These are phyloP conservation scores for Peribatodes rhomboidaria DNA, from an alignment of 2,888 invertebrate genomes.

Conservation along the genomic window DNA sequence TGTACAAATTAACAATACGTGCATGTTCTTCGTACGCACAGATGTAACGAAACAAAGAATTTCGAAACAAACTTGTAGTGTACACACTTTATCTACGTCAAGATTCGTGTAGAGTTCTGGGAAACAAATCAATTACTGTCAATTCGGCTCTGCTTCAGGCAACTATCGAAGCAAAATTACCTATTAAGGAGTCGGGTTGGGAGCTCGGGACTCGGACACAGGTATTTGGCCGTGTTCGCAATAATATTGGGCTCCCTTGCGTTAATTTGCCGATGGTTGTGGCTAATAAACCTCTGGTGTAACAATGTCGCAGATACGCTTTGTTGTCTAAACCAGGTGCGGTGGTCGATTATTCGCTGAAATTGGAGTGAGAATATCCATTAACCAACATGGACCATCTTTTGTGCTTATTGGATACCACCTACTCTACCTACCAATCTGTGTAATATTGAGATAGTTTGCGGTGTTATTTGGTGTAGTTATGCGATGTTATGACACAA, in stretches of 20 bases:
- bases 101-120: slow-evolving; percentile 32
- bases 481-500: slow-evolving; percentile 13
- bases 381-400: slow-evolving; percentile 21
- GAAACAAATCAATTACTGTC: slow-evolving; percentile 74
- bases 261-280: slow-evolving; percentile 72
- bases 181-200: slow-evolving; percentile 62
- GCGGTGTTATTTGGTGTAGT: slow-evolving; percentile 3
- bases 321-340: slow-evolving; percentile 68
- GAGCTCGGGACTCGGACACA: slow-evolving; percentile 48
- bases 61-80: slow-evolving; percentile 47
- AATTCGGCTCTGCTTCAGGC: slow-evolving; percentile 63
- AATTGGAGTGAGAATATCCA: slow-evolving; percentile 64
- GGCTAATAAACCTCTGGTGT: slow-evolving; percentile 67
- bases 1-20: slow-evolving; percentile 3
- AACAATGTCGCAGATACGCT: slow-evolving; percentile 67
- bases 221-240: slow-evolving; percentile 60
- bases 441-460: slow-evolving; percentile 15
- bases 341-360: slow-evolving; percentile 67
- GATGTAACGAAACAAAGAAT: slow-evolving; percentile 41
- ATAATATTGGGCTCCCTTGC: slow-evolving; percentile 65
- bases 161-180: slow-evolving; percentile 68
- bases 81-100: slow-evolving; percentile 38
- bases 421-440: neutral
- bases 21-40: slow-evolving; percentile 21
- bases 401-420: slow-evolving; percentile 16